Conservation (phyloP, 2,113 vertebrate species). For the Nothobranchius kuhntae region DNA sequence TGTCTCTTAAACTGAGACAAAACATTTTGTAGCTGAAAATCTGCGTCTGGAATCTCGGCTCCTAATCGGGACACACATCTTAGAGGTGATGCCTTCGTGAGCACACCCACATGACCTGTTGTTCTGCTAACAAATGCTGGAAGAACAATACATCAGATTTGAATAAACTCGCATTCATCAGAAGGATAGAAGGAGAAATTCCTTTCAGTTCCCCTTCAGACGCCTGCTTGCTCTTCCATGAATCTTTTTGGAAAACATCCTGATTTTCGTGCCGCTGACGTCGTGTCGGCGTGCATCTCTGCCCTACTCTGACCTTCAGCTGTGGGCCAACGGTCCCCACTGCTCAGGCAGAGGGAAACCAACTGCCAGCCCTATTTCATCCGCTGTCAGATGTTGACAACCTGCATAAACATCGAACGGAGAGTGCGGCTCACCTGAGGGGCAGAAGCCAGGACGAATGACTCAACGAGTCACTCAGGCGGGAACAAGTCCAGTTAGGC, state of each 20-base stretch:
- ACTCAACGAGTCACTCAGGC: constrained; percentile 44
- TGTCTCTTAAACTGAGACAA: constrained; percentile 59
- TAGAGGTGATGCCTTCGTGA: too few relatives aligned
- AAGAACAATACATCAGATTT: too few relatives aligned
- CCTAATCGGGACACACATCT: too few relatives aligned
- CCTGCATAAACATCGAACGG: constrained; percentile 61
- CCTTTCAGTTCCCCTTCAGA: constrained; percentile 24
- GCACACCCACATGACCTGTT: too few relatives aligned
- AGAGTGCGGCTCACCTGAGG: constrained; percentile 45
- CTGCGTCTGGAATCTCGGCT: too few relatives aligned
- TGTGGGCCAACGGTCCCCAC: constrained; percentile 49
- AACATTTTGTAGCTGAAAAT: constrained; percentile 18
- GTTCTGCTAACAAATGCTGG: too few relatives aligned
- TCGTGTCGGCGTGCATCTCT: constrained; percentile 1
- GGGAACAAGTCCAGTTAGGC: constrained; percentile 9
- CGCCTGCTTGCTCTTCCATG: constrained; percentile 38
- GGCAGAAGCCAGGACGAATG: constrained; percentile 38
- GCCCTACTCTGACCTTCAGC: constrained; percentile 63
- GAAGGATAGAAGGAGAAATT: too few relatives aligned
- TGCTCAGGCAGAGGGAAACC: constrained; percentile 36
- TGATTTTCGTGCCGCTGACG: constrained; percentile 19
- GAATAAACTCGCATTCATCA: too few relatives aligned
- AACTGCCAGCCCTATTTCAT: constrained; percentile 43
- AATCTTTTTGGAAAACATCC: constrained; percentile 45
- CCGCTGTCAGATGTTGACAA: constrained; percentile 66